Evolutionary conservation across 1,140 invertebrate species (phyloP).

Genomic region (Luehdorfia chinensis): DNA sequence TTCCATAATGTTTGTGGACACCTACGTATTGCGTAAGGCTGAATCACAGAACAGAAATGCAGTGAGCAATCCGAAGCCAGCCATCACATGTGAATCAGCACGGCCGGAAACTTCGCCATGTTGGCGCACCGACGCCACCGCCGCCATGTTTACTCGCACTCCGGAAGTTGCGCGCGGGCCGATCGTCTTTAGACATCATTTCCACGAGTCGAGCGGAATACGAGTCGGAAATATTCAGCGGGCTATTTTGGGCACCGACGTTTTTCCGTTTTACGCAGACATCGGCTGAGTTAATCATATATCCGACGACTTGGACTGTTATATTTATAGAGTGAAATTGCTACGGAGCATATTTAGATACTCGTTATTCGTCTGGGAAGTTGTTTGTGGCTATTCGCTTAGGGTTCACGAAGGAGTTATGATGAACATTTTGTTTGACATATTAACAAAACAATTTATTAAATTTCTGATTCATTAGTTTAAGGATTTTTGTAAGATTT

Average conservation of each 20-base stretch:
- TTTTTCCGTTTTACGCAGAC: slow-evolving; percentile 69
- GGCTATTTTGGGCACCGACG: slow-evolving; percentile 63
- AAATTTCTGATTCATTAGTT: neutral
- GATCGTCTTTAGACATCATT: slow-evolving; percentile 67
- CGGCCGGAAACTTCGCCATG: slow-evolving; percentile 72
- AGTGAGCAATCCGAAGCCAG: slow-evolving; percentile 64
- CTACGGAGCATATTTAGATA: slow-evolving; percentile 54
- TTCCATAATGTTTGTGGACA: slow-evolving; percentile 49
- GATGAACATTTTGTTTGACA: neutral
- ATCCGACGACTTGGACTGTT: slow-evolving; percentile 49
- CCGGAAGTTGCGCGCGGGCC: slow-evolving; percentile 74
- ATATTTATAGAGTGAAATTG: slow-evolving; percentile 66
- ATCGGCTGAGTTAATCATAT: slow-evolving; percentile 63
- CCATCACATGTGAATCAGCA: slow-evolving; percentile 69
- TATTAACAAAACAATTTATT: neutral
- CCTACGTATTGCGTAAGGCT: slow-evolving; percentile 66
- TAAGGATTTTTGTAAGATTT: neutral
- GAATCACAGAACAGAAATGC: slow-evolving; percentile 71
- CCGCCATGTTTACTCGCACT: slow-evolving; percentile 71
- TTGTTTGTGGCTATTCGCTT: slow-evolving; percentile 30
- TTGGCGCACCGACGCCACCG: slow-evolving; percentile 42
- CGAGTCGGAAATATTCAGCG: slow-evolving; percentile 68
- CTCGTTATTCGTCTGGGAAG: slow-evolving; percentile 46
- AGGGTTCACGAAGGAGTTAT: slow-evolving; percentile 21
- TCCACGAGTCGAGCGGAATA: slow-evolving; percentile 54